Evolutionary conservation across 2,113 vertebrate genomes (phyloP), one percentile per base, ranked within the genome.

Genomic region (Pedionomus torquatus): DNA sequence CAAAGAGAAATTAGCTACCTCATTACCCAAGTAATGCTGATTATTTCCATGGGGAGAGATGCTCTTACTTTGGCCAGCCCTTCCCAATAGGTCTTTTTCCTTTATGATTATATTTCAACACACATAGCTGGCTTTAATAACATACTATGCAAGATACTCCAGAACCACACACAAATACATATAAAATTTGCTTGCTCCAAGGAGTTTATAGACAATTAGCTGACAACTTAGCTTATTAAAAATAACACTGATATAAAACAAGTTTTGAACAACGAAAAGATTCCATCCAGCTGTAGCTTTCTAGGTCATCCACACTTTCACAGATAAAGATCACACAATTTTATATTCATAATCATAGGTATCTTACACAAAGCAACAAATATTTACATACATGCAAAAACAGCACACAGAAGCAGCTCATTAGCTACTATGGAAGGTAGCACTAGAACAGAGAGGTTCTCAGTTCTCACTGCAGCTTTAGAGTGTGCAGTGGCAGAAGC

Each of bases 1-100:
- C 1, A 70, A 43, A 95, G 70, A 89, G 92, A 90, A 90, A 94
- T 96, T 90, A 96, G 86, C 93, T 95, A 95, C 94, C 89, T 94
- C 90, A 94, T 96, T 96, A 96, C 86, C 68, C 89, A 84, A 93
- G 86, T 94, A 94, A 94, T 94, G 80, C 39, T 87, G 60, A 31
- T 83, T 83, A 96, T 79, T 93, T 96, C 92, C 95, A 65, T 12
- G 5, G 92, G 95, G 88, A 94, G 30, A 84, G 33, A 91, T 37
- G 64, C n/a, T 92, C 83, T 84, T 80, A 30, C 71, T 68, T 52
- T 17, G 83, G 52, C 39, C 28, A 19, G 58, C 41, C 94, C 76
- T 68, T 84, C 81, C 31, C 68, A 75, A 23, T 4, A 77, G 35
- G 55, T 60, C 68, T 68, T 82, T 70, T 64, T 48, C 39, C 43